Evolutionary conservation across 2,113 vertebrate genomes (phyloP).

Genomic region (Dolichallabes microphthalmus): DNA sequence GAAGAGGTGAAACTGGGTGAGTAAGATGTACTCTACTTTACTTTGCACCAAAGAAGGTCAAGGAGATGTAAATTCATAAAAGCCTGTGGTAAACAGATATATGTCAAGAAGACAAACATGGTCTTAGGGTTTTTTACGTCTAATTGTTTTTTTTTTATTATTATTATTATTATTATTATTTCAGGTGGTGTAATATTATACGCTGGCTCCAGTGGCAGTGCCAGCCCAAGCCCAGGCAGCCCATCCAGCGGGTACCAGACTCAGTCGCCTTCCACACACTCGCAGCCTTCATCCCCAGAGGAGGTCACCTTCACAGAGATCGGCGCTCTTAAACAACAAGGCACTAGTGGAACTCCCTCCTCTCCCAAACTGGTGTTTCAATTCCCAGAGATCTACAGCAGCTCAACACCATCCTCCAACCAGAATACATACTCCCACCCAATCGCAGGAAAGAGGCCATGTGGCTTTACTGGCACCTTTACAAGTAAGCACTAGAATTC

Average conservation of each 20-base stretch:
- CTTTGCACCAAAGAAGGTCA: neutral
- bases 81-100: neutral
- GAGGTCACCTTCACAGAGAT: slow-evolving; percentile 77
- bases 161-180: too few species aligned
- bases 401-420: slow-evolving; percentile 54
- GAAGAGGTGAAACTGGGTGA: neutral
- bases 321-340: slow-evolving; percentile 63
- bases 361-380: slow-evolving; percentile 75
- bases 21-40: neutral
- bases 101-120: neutral
- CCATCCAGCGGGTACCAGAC: slow-evolving; percentile 79
- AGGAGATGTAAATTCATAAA: neutral
- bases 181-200: slow-evolving; percentile 74
- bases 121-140: neutral
- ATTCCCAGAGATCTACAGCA: slow-evolving; percentile 72
- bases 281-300: slow-evolving; percentile 78
- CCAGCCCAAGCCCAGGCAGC: slow-evolving; percentile 75
- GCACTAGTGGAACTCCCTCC: slow-evolving; percentile 52
- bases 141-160: too few species aligned
- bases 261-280: slow-evolving; percentile 75
- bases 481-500: slow-evolving; percentile 66
- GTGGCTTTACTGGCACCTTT: slow-evolving; percentile 69
- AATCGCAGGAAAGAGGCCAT: slow-evolving; percentile 68
- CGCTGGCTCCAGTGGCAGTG: slow-evolving; percentile 70
- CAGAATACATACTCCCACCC: slow-evolving; percentile 68